A percentile compares a stretch with the other conserved stretches of the same genome.
Conservation (phyloP, 1,140 invertebrate species). For the Eueides isabella region DNA sequence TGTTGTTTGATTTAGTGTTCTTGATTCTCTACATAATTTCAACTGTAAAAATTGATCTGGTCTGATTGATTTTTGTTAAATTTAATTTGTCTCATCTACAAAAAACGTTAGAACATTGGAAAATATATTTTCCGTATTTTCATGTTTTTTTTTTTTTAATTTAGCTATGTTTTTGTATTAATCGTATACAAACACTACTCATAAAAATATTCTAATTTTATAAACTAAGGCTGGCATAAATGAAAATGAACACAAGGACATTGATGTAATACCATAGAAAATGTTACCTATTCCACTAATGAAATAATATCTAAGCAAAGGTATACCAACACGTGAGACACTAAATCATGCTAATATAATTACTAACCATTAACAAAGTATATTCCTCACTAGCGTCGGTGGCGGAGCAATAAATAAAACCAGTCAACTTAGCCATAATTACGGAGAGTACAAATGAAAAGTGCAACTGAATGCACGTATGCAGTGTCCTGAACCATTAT, state of each 20-base stretch:
- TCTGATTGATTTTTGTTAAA: background rate
- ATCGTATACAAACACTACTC: background rate
- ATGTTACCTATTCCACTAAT: background rate
- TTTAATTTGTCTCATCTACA: too few relatives aligned
- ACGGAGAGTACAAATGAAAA: constrained; percentile 72
- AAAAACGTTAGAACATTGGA: too few relatives aligned
- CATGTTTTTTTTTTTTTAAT: too few relatives aligned
- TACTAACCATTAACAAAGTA: constrained; percentile 57
- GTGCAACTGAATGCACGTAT: constrained; percentile 65
- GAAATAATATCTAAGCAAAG: constrained; percentile 18
- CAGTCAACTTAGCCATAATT: constrained; percentile 62
- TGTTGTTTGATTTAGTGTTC: background rate
- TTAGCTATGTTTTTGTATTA: too few relatives aligned
- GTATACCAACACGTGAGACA: constrained; percentile 7
- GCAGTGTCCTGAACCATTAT: constrained; percentile 66
- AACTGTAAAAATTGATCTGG: background rate
- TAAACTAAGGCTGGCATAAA: background rate
- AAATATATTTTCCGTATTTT: too few relatives aligned
- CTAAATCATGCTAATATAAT: constrained; percentile 55
- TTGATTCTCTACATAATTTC: background rate
- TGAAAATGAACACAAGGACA: background rate
- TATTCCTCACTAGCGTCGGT: constrained; percentile 53
- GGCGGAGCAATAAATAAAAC: constrained; percentile 58
- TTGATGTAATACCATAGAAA: background rate
- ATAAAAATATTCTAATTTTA: background rate